A percentile compares a stretch with the other conserved stretches of the same genome.
Evolutionary conservation across 2,888 invertebrate species (phyloP).

Genomic region (Philereme vetulata): DNA sequence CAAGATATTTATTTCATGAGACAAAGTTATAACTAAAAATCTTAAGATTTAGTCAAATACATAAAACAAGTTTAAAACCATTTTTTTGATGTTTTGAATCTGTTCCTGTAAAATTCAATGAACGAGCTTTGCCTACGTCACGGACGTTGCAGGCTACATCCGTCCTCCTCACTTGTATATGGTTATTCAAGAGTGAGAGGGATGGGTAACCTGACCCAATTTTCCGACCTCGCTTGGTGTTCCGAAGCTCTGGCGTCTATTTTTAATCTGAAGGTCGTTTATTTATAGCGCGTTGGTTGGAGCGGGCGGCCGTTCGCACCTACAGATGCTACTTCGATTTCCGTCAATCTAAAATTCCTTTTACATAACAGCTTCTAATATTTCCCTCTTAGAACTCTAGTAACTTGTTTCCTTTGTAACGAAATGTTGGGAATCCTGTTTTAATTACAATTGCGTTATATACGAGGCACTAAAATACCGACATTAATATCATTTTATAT

Average conservation of each 20-base stretch:
- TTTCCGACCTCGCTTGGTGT: conserved; percentile 76
- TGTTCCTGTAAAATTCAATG: conserved; percentile 77
- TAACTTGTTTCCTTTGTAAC: too few species aligned
- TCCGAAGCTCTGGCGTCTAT: conserved; percentile 74
- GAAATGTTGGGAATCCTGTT: too few species aligned
- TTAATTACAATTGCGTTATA: too few species aligned
- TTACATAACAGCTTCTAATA: background rate
- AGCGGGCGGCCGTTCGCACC: conserved; percentile 30
- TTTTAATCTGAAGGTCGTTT: conserved; percentile 83
- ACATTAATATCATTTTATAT: too few species aligned
- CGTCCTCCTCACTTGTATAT: conserved; percentile 50
- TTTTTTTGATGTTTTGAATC: conserved; percentile 41
- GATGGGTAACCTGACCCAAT: conserved; percentile 72
- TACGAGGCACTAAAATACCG: too few species aligned
- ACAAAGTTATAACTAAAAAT: too few species aligned
- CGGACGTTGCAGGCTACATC: conserved; percentile 64
- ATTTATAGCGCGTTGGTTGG: conserved; percentile 64
- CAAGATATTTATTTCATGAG: too few species aligned
- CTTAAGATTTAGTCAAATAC: too few species aligned
- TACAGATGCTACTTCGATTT: conserved; percentile 26
- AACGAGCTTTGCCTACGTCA: conserved; percentile 74
- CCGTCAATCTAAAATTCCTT: conserved; percentile 12
- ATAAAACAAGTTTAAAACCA: background rate
- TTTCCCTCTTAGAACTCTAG: background rate
- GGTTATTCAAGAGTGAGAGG: conserved; percentile 46